Conservation (phyloP, 2,113 vertebrate genomes). For the Ellobius talpinus region DNA sequence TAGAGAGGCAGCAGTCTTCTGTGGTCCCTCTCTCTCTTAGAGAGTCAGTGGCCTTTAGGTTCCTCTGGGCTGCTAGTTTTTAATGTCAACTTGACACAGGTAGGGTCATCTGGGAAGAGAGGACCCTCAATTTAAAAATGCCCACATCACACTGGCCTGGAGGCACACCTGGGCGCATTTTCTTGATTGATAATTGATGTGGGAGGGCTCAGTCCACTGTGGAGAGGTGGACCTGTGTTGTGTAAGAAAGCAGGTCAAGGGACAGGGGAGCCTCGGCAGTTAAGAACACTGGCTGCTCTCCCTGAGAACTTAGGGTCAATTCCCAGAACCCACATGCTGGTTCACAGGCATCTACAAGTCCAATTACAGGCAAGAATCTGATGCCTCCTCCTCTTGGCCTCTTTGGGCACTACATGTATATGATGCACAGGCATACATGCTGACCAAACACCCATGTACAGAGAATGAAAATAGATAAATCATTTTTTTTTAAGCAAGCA, state of each 20-base stretch:
- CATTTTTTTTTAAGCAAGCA: neutral
- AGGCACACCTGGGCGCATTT: neutral
- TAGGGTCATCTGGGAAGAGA: neutral
- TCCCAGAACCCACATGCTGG: neutral
- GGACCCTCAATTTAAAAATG: neutral
- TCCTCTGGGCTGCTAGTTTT: neutral
- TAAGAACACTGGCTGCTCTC: neutral
- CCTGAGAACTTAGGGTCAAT: neutral
- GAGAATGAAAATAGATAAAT: neutral
- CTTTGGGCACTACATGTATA: neutral
- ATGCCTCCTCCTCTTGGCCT: neutral
- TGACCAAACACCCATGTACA: neutral
- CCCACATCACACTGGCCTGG: neutral
- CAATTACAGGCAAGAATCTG: neutral
- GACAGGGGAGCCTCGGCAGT: neutral
- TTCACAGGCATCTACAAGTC: neutral
- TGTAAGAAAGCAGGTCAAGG: neutral
- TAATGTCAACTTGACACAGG: neutral
- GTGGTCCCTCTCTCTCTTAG: neutral
- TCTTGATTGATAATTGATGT: neutral
- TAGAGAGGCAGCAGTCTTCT: neutral
- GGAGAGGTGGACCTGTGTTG: neutral
- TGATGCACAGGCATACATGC: neutral
- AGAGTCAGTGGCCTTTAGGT: neutral
- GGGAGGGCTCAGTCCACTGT: neutral